Evolutionary conservation across 2,797 vertebrate genomes (phyloP).

Genomic region (Nannoperca obscura): DNA sequence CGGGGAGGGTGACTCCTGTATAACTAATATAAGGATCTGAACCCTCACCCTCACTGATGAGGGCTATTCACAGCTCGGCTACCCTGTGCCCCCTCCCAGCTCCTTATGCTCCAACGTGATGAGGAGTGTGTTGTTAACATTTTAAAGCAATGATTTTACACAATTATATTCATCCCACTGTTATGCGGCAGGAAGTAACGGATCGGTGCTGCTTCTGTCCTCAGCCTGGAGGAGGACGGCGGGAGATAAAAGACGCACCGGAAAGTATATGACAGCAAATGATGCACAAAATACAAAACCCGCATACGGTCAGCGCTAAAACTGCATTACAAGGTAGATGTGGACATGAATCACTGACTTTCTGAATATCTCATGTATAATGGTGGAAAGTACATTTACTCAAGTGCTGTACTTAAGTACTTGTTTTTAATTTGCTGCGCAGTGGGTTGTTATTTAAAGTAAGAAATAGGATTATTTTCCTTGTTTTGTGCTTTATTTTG

Average conservation of each 20-base stretch:
- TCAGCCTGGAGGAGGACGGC: conserved; percentile 20
- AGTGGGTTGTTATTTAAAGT: too few species aligned
- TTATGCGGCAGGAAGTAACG: conserved; percentile 52
- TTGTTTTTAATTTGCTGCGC: too few species aligned
- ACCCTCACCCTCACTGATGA: conserved; percentile 97
- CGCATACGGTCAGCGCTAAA: neutral
- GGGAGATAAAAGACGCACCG: conserved; percentile 26
- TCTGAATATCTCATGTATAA: neutral
- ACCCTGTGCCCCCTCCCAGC: conserved; percentile 89
- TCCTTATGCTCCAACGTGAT: conserved; percentile 87
- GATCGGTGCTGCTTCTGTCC: conserved; percentile 35
- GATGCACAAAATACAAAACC: conserved; percentile 11
- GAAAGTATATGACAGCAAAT: neutral
- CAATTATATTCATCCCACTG: conserved; percentile 67
- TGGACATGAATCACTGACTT: neutral
- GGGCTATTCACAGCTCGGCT: conserved; percentile 94
- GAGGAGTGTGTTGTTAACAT: conserved; percentile 90
- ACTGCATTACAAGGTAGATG: neutral
- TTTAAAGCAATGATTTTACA: conserved; percentile 80
- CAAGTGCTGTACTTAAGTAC: too few species aligned
- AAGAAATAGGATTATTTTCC: too few species aligned
- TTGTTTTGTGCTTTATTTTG: conserved; percentile 3
- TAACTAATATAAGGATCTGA: conserved; percentile 93
- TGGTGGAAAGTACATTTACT: too few species aligned
- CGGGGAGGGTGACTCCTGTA: conserved; percentile 91